Conservation (phyloP, 2,113 vertebrate genomes). For the Bolborhynchus lineola region DNA sequence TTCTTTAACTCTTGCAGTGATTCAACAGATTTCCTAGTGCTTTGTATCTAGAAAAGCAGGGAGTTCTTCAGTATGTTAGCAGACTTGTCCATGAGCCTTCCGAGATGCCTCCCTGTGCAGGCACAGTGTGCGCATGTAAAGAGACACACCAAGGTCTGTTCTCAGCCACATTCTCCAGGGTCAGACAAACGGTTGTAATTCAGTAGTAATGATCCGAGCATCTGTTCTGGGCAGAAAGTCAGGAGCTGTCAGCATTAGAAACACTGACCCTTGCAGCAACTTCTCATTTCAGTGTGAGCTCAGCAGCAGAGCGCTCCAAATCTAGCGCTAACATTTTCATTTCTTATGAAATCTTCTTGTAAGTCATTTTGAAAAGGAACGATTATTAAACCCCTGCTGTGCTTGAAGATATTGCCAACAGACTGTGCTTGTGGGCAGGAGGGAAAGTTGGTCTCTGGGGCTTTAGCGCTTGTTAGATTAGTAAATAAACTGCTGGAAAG, state of each 20-base stretch:
- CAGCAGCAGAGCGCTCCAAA: slow-evolving; percentile 27
- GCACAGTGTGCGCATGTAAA: neutral
- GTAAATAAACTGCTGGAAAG: slow-evolving; percentile 28
- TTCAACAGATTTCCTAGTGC: neutral
- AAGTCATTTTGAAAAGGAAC: slow-evolving; percentile 32
- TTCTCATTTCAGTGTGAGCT: neutral
- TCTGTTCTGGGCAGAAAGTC: slow-evolving; percentile 11
- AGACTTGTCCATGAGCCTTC: neutral
- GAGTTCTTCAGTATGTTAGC: neutral
- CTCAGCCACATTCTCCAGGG: neutral
- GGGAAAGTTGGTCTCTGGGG: neutral
- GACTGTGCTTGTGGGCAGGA: neutral
- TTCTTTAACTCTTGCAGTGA: neutral
- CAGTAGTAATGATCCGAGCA: neutral
- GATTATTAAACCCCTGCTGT: slow-evolving; percentile 54
- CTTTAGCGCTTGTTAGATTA: slow-evolving; percentile 21
- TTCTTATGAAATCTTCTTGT: slow-evolving; percentile 22
- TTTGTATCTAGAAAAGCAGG: neutral
- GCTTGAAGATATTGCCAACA: slow-evolving; percentile 21
- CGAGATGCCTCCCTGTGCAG: neutral
- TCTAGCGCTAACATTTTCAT: slow-evolving; percentile 36
- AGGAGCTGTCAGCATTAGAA: neutral
- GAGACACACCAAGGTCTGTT: neutral
- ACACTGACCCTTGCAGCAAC: neutral
- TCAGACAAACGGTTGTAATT: neutral